Base-by-base conservation (phyloP, 1,140 invertebrate genomes). In the Tetramorium parvispinum region DNA sequence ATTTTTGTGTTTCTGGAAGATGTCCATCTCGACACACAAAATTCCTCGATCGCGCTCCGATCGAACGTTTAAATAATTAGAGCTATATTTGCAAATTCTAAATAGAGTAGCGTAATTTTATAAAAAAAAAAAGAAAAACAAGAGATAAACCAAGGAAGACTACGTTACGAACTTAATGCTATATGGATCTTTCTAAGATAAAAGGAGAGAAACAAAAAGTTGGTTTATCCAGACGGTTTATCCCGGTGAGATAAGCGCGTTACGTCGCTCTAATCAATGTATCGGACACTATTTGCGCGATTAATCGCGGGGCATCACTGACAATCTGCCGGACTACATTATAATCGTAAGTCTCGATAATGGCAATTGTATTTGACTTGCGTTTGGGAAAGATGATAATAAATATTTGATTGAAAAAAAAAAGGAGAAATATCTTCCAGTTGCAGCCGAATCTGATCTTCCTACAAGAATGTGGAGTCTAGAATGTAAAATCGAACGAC, bases 101-200 rank as follows among this genome's bases (percentile, higher is more conserved):
- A 87, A 85, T 82, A 87, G 68, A 75, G 40, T 73, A 87, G 75
- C 16, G 49, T 85, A 73, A 85, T 87, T 87, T 85, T 87, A 85
- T 76, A 66, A 75, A 66, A 59, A 21, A 59, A 21, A 53, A 75
- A 24, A 65, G 40, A 40, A n/a, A 43, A 21, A 71, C 43, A 40
- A n/a, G 27, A 83, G n/a, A 75, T 46, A 87, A 32, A 57, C 51
- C 68, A n/a, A 83, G n/a, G 24, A 83, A 73, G 24, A 40, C 53
- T 46, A 73, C 2, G 46, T 79, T 66, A 79, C 61, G 8, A 53
- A 75, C 68, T 83, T 75, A 73, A 75, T 61, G 61, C 68, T 83
- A 83, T 49, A 75, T 18, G 18, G 59, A 7, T 75, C 40, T 59
- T 73, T 75, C 24, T 65, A 78, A 78, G 32, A 1, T 32, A 78